These are phyloP conservation scores for Dyspetes luteomarginatus DNA, from an alignment of 2,888 invertebrate genomes.

Conservation along the genomic window DNA sequence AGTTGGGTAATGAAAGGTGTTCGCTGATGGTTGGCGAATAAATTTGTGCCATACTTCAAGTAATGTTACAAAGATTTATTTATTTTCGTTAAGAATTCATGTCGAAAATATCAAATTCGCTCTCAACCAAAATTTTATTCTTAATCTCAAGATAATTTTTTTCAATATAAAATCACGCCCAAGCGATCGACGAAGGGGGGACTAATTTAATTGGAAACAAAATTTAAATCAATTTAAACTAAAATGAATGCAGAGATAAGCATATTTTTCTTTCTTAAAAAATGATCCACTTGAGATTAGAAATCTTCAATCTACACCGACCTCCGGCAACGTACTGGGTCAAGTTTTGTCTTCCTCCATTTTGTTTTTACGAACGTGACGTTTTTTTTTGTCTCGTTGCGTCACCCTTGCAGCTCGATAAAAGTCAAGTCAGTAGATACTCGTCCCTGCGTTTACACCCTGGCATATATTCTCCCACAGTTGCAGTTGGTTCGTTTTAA, in stretches of 20 bases:
- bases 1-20: background rate
- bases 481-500: conserved; percentile 42
- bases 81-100: background rate
- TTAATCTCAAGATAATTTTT: no score
- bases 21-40: background rate
- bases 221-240: no score
- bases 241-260: background rate
- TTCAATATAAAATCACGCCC: no score
- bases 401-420: conserved; percentile 36
- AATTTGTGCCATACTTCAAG: background rate
- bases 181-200: no score
- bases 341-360: conserved; percentile 46
- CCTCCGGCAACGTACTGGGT: conserved; percentile 40
- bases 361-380: conserved; percentile 26
- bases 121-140: no score
- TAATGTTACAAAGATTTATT: background rate
- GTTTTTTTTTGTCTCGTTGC: conserved; percentile 42
- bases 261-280: background rate
- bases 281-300: background rate
- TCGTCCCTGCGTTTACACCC: conserved; percentile 58
- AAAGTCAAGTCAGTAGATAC: conserved; percentile 52
- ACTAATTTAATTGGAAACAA: no score
- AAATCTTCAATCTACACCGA: background rate
- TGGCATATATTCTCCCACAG: conserved; percentile 36
- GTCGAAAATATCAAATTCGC: background rate